A percentile compares a stretch with the other conserved stretches of the same genome.
phyloP scores from a whole-genome alignment of 1,140 invertebrate genomes.

The Wiebesia pumilae region DNA sequence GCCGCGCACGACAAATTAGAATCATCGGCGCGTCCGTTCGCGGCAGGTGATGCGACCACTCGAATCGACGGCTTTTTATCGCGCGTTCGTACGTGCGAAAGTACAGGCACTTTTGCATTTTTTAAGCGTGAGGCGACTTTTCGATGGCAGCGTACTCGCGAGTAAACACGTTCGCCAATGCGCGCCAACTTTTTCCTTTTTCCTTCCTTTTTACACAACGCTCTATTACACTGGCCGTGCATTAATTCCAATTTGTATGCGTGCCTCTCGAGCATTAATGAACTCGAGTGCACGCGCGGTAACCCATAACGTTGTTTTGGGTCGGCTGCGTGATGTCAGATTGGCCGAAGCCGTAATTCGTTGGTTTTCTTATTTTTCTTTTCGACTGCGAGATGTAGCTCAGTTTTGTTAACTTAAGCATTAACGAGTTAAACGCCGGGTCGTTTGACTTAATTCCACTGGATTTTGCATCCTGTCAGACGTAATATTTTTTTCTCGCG shows the following conservation, averaged over 20 bases:
- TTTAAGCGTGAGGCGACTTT: neutral
- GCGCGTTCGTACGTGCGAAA: neutral
- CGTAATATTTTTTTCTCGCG: neutral
- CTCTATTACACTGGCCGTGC: slow-evolving; percentile 1
- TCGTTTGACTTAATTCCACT: neutral
- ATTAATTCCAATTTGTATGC: slow-evolving; percentile 8
- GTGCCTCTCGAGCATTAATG: neutral
- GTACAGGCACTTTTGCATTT: slow-evolving; percentile 40
- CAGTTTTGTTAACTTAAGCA: neutral
- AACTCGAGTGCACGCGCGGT: neutral
- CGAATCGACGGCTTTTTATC: neutral
- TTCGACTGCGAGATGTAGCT: neutral
- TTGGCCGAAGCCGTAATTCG: neutral
- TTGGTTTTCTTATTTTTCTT: too few relatives aligned
- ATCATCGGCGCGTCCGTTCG: neutral
- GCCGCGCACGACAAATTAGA: slow-evolving; percentile 55
- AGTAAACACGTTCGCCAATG: neutral
- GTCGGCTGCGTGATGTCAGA: neutral
- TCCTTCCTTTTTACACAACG: neutral
- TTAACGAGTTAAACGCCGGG: neutral
- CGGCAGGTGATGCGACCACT: slow-evolving; percentile 29
- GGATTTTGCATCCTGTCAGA: neutral
- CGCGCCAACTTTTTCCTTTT: neutral
- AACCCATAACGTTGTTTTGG: neutral
- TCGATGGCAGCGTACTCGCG: neutral